Percentiles rank a stretch among this genome's conserved stretches.
Evolutionary conservation across 2,797 vertebrate species (phyloP).

Genomic region (Gambusia yucatana): DNA sequence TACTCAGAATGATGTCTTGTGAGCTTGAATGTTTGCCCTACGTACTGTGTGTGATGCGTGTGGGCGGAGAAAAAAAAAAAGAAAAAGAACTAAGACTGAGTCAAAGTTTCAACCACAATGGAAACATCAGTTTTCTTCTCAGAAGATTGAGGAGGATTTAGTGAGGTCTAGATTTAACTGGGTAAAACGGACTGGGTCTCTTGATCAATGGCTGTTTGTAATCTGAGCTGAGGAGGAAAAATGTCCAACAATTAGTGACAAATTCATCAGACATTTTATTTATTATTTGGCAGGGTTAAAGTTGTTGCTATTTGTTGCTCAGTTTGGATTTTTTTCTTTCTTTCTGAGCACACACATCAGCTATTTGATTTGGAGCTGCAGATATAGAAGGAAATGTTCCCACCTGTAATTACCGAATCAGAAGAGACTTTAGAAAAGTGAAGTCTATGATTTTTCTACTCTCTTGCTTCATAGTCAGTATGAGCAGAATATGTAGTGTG

Average conservation of each 20-base stretch:
- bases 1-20: not conserved
- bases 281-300: not conserved
- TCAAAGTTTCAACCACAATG: not conserved
- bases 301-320: not conserved
- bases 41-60: not conserved
- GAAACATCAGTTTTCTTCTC: not conserved
- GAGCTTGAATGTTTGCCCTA: not conserved
- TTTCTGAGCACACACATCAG: not conserved
- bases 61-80: not conserved
- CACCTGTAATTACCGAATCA: not conserved
- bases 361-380: not conserved
- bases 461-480: not conserved
- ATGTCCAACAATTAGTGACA: no score
- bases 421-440: not conserved
- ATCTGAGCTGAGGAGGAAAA: not conserved
- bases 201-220: not conserved
- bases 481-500: no score
- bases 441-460: not conserved
- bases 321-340: not conserved
- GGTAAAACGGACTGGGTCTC: not conserved
- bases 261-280: not conserved
- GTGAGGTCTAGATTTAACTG: not conserved
- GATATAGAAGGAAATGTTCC: not conserved
- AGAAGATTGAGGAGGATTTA: not conserved
- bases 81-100: not conserved